Conservation (phyloP, 2,113 vertebrate species). For the Falco punctatus region DNA sequence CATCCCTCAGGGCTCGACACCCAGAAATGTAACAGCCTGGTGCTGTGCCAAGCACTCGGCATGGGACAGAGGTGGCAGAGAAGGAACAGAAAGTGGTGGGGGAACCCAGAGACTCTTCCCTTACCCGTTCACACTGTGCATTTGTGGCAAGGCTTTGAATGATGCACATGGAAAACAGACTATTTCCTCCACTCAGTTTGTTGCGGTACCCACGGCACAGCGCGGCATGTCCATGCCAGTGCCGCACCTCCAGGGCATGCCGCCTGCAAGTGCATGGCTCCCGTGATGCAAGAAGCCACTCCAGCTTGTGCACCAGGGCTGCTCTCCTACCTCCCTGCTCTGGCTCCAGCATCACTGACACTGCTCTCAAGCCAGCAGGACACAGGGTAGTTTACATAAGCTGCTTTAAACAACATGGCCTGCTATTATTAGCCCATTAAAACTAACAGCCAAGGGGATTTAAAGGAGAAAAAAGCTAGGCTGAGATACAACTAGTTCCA, state of each 20-base stretch:
- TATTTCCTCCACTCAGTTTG: too few species aligned
- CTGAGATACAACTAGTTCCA: background rate
- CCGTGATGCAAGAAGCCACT: background rate
- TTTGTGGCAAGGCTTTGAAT: background rate
- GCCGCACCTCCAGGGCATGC: background rate
- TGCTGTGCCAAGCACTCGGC: background rate
- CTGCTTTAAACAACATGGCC: background rate
- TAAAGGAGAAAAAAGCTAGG: constrained; percentile 4
- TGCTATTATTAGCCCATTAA: constrained; percentile 58
- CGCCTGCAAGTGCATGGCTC: rapidly evolving
- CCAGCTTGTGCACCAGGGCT: background rate
- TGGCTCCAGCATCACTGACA: background rate
- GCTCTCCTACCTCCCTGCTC: background rate
- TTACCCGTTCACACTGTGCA: background rate
- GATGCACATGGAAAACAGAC: background rate
- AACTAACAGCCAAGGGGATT: constrained; percentile 23
- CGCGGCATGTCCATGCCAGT: rapidly evolving
- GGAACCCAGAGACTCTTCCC: background rate
- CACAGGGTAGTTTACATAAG: background rate
- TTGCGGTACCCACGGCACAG: rapidly evolving
- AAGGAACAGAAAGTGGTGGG: background rate
- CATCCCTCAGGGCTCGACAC: background rate
- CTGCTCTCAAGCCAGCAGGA: background rate
- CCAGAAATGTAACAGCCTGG: background rate
- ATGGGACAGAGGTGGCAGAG: background rate